Percentiles rank a stretch among this genome's conserved stretches.
Evolutionary conservation across 2,113 vertebrate genomes (phyloP).

Genomic region (Scolopax mira): DNA sequence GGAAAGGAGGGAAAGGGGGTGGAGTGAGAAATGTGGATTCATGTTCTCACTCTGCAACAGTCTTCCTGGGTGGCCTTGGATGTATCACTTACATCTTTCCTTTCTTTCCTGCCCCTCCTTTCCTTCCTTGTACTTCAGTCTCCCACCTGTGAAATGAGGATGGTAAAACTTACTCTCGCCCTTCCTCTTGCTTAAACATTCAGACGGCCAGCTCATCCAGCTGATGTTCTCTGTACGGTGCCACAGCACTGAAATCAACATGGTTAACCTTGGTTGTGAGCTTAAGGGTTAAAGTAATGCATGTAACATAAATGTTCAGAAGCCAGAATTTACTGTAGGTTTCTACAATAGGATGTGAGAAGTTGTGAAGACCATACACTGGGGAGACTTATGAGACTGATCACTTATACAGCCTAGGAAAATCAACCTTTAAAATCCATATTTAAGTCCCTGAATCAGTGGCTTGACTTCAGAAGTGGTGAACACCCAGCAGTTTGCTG

Average conservation of each 20-base stretch:
- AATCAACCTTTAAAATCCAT: not conserved
- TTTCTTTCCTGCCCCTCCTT: slow-evolving; percentile 16
- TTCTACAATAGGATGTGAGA: not conserved
- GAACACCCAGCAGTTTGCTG: not conserved
- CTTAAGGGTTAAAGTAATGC: not conserved
- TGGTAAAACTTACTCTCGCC: not conserved
- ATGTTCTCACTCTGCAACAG: not conserved
- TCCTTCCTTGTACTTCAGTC: not conserved
- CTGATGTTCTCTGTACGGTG: not conserved
- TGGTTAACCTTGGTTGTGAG: not conserved
- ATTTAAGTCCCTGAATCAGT: not conserved
- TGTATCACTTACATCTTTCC: not conserved
- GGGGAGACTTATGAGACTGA: not conserved
- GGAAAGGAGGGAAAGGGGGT: not conserved
- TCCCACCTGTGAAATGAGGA: not conserved
- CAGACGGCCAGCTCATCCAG: not conserved
- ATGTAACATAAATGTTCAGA: not conserved
- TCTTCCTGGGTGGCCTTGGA: slow-evolving; percentile 51
- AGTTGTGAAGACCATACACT: not conserved
- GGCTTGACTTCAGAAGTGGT: not conserved
- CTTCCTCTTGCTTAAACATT: not conserved
- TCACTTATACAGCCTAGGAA: not conserved
- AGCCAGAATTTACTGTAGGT: not conserved
- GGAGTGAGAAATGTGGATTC: slow-evolving; percentile 5
- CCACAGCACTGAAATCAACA: not conserved